Base-by-base conservation (phyloP, 2,888 invertebrate species). In the Tanytarsus gracilentus region DNA sequence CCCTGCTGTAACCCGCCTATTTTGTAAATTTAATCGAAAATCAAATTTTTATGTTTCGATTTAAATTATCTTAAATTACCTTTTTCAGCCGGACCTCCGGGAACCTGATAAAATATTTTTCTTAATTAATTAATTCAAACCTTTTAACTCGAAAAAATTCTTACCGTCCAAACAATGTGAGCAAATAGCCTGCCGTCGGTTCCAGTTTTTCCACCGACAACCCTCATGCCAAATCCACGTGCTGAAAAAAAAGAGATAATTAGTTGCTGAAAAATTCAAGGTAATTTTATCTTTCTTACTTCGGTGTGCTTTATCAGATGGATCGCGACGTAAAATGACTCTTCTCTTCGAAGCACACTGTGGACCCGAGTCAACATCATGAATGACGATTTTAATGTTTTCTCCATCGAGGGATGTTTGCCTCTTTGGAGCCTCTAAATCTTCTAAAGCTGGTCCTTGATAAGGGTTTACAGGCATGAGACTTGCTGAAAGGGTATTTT, bases 141-240 rank as follows among this genome's bases (percentile, higher is more conserved):
- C n/a, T n/a, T n/a, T n/a, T n/a, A n/a, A n/a, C n/a, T n/a, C n/a
- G n/a, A n/a, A n/a, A n/a, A n/a, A n/a, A n/a, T n/a, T n/a, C n/a
- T n/a, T n/a, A n/a, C 88, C 3, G 92, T 92, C 87, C 91, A 92
- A 62, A 92, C 90, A 69, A 93, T 88, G 71, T 88, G 88, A 50
- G 93, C 93, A 72, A 91, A 90, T 64, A 92, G 83, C 33, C 86
- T 84, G 4, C 92, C 92, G 72, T 90, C 90, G 27, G 84, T 79
- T 62, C 87, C 88, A 27, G 86, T 85, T 73, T 93, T 93, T 26
- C 95, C 95, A 16, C 94, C 95, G 49, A 94, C 92, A 25, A 95
- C 91, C 64, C 93, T 81, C 91, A 96, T 91, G 29, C 95, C 95
- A 69, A 94, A 91, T 62, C 94, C 94, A 65, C 90, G 85, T 64